Conservation (phyloP, 2,113 vertebrate genomes). For the Pipra filicauda region DNA sequence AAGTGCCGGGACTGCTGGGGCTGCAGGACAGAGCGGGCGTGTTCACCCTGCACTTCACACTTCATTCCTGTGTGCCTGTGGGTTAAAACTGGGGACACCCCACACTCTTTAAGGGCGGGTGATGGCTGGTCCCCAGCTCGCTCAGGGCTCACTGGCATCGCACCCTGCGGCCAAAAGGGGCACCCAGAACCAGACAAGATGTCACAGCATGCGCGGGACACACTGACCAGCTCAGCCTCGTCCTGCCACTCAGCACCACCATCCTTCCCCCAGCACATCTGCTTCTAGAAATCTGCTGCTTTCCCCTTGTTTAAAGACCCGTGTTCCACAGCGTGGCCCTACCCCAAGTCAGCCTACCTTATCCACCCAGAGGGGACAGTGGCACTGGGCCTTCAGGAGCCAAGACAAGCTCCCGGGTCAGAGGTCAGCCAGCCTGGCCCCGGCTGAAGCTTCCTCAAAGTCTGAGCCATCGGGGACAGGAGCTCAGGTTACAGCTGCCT, state of each 20-base stretch:
- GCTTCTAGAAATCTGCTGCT: background rate
- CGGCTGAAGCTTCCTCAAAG: background rate
- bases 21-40: background rate
- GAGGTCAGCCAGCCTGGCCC: background rate
- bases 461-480: background rate
- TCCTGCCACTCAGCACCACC: background rate
- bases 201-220: too few relatives aligned
- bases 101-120: rapidly evolving
- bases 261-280: background rate
- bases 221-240: background rate
- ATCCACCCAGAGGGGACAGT: too few relatives aligned
- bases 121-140: background rate
- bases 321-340: background rate
- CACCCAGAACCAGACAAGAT: background rate
- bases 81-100: background rate
- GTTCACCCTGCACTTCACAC: background rate
- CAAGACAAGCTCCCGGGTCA: rapidly evolving
- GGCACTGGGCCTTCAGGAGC: background rate
- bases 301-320: background rate
- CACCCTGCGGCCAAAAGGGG: rapidly evolving
- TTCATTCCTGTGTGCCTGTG: background rate
- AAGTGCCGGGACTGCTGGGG: background rate
- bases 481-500: background rate
- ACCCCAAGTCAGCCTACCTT: background rate
- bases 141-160: background rate